These are phyloP conservation scores for Agonopterix alstromeriana DNA, from an alignment of 2,888 invertebrate species.

Conservation along the genomic window DNA sequence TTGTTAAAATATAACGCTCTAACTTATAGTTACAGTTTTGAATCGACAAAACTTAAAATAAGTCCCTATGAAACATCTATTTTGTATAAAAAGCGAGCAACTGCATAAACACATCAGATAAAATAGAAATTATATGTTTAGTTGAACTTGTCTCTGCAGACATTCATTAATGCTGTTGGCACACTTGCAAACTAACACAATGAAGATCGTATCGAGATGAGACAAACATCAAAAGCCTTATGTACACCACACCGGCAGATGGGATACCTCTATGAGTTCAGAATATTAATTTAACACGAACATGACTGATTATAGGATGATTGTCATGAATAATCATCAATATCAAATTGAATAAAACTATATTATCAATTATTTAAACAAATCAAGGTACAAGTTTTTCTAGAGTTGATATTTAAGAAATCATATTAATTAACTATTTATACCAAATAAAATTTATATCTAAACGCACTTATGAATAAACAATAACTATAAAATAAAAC, in stretches of 20 bases:
- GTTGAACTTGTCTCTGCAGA: slow-evolving; percentile 34
- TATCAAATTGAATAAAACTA: slow-evolving; percentile 62
- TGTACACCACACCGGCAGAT: slow-evolving; percentile 48
- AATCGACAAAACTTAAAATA: slow-evolving; percentile 74
- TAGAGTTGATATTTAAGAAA: slow-evolving; percentile 63
- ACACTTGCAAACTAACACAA: slow-evolving; percentile 61
- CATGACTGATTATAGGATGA: slow-evolving; percentile 39
- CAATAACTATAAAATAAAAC: slow-evolving; percentile 75
- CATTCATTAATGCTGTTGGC: slow-evolving; percentile 65
- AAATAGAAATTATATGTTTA: slow-evolving; percentile 7
- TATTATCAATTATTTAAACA: slow-evolving; percentile 53
- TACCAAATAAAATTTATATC: slow-evolving; percentile 73
- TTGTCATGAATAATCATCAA: slow-evolving; percentile 67
- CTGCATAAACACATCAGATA: slow-evolving; percentile 26
- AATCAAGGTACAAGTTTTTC: slow-evolving; percentile 71
- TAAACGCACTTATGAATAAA: slow-evolving; percentile 71
- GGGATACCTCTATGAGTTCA: slow-evolving; percentile 24
- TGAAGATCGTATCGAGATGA: slow-evolving; percentile 54
- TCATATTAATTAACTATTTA: slow-evolving; percentile 52
- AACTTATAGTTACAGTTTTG: slow-evolving; percentile 77
- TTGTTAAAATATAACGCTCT: slow-evolving; percentile 60
- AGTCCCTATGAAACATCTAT: slow-evolving; percentile 59
- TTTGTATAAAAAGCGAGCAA: slow-evolving; percentile 33
- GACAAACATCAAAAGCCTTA: slow-evolving; percentile 46
- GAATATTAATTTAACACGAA: slow-evolving; percentile 24